Base-by-base conservation (phyloP, 2,113 vertebrate genomes). In the Austrofundulus limnaeus region DNA sequence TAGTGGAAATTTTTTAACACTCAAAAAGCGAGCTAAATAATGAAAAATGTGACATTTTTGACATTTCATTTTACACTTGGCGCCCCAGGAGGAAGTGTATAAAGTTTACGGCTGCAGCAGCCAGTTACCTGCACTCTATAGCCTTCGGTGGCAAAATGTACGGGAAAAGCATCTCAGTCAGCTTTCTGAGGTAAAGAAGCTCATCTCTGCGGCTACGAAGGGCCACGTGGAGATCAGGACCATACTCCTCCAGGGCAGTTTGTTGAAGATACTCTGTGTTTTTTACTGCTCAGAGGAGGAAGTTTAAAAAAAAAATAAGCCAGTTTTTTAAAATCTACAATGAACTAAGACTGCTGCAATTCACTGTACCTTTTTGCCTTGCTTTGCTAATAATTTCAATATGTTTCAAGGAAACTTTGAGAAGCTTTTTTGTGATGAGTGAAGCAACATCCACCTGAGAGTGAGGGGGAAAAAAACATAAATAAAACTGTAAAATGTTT, bases 401-500 rank as follows among this genome's bases (percentile, higher is more conserved):
- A 79, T 99, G 96, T 66, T 98, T 98, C 95, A 99, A 96, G 83
- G 96, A 95, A 60, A 93, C 96, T 89, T 98, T 97, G 11, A 99
- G 93, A 70, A 98, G 92, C 80, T 97, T 98, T 84, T 90, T 92
- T 3, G 95, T 98, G 80, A 98, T 92, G 74, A 98, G 77, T 6
- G 94, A 93, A 59, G 96, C 94, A 83, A 98, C 93, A 85, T 98
- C 93, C 81, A 99, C 95, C 97, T 99, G 84, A 53, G 47, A 62
- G 13, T 4, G 9, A 52, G 7, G 47, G 16, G 16, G 25, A 14
- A 2, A 4, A 46, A 39, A 7, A 5, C 11, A 19, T 42, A 11
- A 25, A 61, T 47, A 34, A 10, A 34, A 34, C 41, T 15, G 17
- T 34, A 11, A 10, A 2, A 65, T 25, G 15, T 24, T 54, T 0